Evolutionary conservation across 2,888 invertebrate species (phyloP), one percentile per base, ranked within the genome.

Genomic region (Incurvaria masculella): DNA sequence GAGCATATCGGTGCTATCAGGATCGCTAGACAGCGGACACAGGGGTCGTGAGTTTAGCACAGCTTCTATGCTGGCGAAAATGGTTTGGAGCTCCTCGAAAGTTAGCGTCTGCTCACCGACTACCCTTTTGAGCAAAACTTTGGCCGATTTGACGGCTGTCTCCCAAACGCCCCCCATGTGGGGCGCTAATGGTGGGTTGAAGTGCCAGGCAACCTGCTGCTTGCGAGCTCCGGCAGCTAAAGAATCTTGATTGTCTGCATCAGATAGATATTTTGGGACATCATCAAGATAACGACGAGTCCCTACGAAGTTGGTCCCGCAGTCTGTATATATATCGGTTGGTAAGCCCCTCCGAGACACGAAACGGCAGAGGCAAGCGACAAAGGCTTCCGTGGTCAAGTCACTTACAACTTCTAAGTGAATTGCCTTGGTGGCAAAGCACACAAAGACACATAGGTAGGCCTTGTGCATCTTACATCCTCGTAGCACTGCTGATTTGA

Each of bases 11-110:
- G 56, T 42, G 46, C 61, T 59, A 42, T 53, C 53, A 4, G 61
- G 61, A 51, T 62, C 58, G 18, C 49, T 41, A 5, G 57, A 56
- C 2, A 61, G 11, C 2, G 60, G 56, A n/a, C 46, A 49, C 11
- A 65, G 40, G 1, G 62, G 65, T 42, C 65, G 42, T 3, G 61
- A 65, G 52, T 64, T 65, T 18, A 64, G 48, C 23, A 58, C 51
- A 2, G 59, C 56, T 49, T 66, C 62, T 27, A 66, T 60, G 47
- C 61, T 60, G 27, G 38, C 51, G 4, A 61, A 21, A 11, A 64
- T 21, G 2, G 48, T 51, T 3, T 41, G 21, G 8, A 51, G 26
- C 17, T 51, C 51, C 18, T 51, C 51, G 43, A 27, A 23, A 6
- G 42, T 40, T 4, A 44, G 45, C 11, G n/a, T 6, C 16, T 43